Conservation (phyloP, 30 jellyfish, hydroid and myxozoan genomes). For the Chrysaora quinquecirrha region DNA sequence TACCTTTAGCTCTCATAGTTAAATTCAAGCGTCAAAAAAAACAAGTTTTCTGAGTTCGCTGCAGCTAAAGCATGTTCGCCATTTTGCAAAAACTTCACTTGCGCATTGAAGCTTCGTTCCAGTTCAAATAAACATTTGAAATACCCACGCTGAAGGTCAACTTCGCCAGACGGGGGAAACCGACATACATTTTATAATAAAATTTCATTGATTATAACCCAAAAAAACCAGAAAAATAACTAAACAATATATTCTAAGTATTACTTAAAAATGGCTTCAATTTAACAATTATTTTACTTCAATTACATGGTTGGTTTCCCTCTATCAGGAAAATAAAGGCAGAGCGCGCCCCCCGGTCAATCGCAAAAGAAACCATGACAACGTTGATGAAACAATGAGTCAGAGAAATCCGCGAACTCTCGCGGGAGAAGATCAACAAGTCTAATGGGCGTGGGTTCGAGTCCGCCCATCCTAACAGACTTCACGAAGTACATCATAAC, state of each 20-base stretch:
- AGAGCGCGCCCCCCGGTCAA: background rate
- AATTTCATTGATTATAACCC: background rate
- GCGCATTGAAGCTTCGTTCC: slow-evolving; percentile 35
- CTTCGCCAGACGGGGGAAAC: slow-evolving; percentile 23
- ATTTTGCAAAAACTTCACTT: slow-evolving; percentile 63
- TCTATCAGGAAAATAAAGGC: too few relatives aligned
- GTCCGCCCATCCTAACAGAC: too few relatives aligned
- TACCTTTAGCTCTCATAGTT: background rate
- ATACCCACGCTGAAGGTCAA: slow-evolving; percentile 53
- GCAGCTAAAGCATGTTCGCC: slow-evolving; percentile 35
- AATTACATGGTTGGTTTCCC: too few relatives aligned
- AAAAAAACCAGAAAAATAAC: slow-evolving; percentile 24
- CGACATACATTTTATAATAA: too few relatives aligned
- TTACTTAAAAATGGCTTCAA: background rate
- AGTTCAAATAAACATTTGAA: slow-evolving; percentile 52
- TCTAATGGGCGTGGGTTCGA: too few relatives aligned
- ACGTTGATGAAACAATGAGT: background rate
- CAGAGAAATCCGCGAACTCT: too few relatives aligned
- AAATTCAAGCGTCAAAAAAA: background rate
- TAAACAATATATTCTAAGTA: background rate
- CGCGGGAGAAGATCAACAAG: too few relatives aligned
- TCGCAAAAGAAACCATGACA: background rate
- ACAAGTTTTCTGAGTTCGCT: too few relatives aligned
- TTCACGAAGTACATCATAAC: too few relatives aligned
- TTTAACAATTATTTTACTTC: background rate